These are phyloP conservation scores for Neodiprion pinetum DNA, from an alignment of 1,140 invertebrate genomes.

Conservation along the genomic window DNA sequence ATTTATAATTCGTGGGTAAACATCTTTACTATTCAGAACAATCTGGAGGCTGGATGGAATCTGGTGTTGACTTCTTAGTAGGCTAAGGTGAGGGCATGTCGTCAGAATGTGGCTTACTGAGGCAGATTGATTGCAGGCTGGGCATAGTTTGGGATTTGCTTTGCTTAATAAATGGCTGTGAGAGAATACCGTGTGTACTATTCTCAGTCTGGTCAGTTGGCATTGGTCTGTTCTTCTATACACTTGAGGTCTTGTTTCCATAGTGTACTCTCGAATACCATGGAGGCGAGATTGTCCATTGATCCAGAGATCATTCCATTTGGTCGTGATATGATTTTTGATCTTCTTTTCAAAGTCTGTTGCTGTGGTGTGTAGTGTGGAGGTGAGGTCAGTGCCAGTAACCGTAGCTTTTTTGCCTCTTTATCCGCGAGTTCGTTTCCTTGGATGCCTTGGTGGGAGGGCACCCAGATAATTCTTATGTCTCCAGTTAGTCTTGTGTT, in stretches of 20 bases:
- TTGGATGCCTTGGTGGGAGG: conserved; percentile 14
- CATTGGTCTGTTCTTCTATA: conserved; percentile 15
- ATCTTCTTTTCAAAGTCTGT: background rate
- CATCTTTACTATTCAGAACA: too few species aligned
- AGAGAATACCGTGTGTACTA: conserved; percentile 7
- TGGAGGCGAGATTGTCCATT: background rate
- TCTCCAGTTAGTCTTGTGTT: background rate
- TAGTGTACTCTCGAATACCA: background rate
- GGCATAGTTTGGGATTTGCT: background rate
- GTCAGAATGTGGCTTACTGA: background rate
- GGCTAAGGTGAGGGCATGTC: background rate
- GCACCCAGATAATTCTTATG: conserved; percentile 10
- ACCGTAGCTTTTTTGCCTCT: conserved; percentile 15
- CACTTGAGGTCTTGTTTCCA: background rate
- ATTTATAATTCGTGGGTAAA: too few species aligned
- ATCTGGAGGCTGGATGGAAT: background rate
- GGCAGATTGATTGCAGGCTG: background rate
- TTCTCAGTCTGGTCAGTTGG: conserved; percentile 1
- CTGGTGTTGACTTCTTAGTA: background rate
- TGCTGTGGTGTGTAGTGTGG: background rate
- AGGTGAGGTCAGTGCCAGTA: background rate
- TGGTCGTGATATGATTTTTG: background rate
- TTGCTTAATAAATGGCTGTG: conserved; percentile 13
- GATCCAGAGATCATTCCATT: background rate
- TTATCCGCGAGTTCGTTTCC: conserved; percentile 17